These are phyloP conservation scores for Petrocephalus schoutedeni DNA, from an alignment of 2,797 vertebrate genomes.

Conservation along the genomic window DNA sequence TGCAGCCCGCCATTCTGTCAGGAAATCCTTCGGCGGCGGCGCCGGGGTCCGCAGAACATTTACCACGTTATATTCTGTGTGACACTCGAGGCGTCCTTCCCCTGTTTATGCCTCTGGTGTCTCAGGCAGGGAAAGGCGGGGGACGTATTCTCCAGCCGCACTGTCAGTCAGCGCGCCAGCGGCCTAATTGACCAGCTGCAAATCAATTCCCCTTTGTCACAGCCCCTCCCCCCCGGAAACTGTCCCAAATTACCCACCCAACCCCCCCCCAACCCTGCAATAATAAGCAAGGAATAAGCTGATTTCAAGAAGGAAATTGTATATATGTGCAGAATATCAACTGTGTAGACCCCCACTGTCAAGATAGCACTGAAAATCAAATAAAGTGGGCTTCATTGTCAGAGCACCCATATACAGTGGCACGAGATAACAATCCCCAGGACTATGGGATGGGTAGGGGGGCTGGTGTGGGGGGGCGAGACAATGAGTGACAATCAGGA, in stretches of 20 bases:
- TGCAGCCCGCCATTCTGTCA: not conserved
- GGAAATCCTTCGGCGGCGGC: not conserved
- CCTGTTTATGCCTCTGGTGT: not conserved
- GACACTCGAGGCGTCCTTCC: not conserved
- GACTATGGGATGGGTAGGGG: not conserved
- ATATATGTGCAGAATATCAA: not conserved
- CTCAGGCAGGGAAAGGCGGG: not conserved
- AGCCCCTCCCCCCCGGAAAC: not conserved
- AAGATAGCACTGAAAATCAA: not conserved
- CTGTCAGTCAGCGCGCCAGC: not conserved
- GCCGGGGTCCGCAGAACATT: not conserved
- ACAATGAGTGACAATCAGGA: not conserved
- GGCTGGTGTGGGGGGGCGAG: not conserved
- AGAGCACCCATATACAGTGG: not conserved
- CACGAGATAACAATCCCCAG: too few relatives aligned
- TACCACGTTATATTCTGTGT: not conserved
- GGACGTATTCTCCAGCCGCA: not conserved
- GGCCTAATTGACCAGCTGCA: not conserved
- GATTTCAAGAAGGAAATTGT: not conserved
- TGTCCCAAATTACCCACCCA: not conserved
- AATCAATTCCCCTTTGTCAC: slow-evolving; percentile 11
- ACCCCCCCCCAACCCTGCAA: not conserved
- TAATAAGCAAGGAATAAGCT: not conserved
- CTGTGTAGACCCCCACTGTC: not conserved
- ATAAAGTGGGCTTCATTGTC: not conserved